phyloP scores from a whole-genome alignment of 1,140 invertebrate genomes.

The Camponotus vicinus region DNA sequence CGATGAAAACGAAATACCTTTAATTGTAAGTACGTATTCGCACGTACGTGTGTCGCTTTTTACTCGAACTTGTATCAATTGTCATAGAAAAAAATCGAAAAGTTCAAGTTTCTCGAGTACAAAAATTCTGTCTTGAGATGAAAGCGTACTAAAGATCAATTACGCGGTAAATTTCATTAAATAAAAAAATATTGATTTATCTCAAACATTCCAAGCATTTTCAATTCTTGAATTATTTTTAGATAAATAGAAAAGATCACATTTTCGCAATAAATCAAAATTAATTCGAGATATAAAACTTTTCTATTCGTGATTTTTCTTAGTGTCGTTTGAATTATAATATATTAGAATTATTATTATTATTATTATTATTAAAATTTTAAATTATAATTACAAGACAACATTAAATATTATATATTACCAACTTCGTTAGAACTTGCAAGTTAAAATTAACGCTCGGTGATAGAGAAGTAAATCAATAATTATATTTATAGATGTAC shows the following conservation, averaged over 20 bases:
- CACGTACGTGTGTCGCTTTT: not conserved
- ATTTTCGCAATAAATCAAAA: not conserved
- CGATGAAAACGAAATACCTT: slow-evolving; percentile 56
- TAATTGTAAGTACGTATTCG: not conserved
- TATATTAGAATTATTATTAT: no score
- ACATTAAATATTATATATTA: not conserved
- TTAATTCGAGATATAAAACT: not conserved
- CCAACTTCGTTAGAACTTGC: not conserved
- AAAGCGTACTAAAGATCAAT: not conserved
- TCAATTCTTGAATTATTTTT: not conserved
- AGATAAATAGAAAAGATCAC: not conserved
- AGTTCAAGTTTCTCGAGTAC: slow-evolving; percentile 7
- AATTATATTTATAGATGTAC: not conserved
- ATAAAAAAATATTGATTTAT: not conserved
- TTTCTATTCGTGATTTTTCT: no score
- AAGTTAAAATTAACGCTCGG: not conserved
- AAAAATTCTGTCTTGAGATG: not conserved
- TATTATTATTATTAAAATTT: no score
- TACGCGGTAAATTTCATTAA: not conserved
- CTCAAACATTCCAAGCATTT: not conserved
- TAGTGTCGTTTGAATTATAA: not conserved
- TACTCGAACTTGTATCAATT: not conserved
- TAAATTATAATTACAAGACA: not conserved
- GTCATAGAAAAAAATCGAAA: not conserved
- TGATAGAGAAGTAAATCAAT: slow-evolving; percentile 13